phyloP scores from a whole-genome alignment of 1,140 invertebrate species.

The Leptonema lineaticorne region DNA sequence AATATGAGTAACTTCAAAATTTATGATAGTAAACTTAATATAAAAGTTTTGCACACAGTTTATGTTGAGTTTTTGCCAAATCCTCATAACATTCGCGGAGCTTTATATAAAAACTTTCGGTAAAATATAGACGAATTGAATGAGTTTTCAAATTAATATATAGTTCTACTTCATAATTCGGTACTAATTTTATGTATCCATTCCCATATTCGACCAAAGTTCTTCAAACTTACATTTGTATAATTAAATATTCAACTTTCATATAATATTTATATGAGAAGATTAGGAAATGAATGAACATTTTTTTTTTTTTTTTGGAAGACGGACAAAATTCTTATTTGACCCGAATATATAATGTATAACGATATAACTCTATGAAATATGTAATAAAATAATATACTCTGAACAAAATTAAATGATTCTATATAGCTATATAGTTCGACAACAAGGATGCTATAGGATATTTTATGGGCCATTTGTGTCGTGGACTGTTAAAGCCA shows the following conservation, averaged over 20 bases:
- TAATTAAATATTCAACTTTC: too few species aligned
- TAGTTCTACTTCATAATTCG: too few species aligned
- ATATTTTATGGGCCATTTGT: conserved; percentile 39
- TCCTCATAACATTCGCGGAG: background rate
- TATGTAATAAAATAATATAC: background rate
- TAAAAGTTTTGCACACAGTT: conserved; percentile 9
- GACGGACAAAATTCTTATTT: too few species aligned
- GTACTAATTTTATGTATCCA: too few species aligned
- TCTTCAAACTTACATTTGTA: too few species aligned
- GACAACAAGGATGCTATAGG: conserved; percentile 14
- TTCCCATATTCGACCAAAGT: too few species aligned
- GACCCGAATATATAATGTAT: too few species aligned
- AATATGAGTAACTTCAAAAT: conserved; percentile 1
- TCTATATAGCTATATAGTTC: background rate
- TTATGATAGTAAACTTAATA: conserved; percentile 5
- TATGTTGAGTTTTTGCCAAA: conserved; percentile 1
- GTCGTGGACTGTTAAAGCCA: conserved; percentile 31
- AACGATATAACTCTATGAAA: background rate
- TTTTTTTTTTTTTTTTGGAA: too few species aligned
- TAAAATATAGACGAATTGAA: background rate
- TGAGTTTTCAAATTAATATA: background rate
- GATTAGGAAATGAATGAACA: too few species aligned
- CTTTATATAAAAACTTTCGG: background rate
- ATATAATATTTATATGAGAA: too few species aligned
- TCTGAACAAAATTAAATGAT: background rate